phyloP scores from a whole-genome alignment of 2,113 vertebrate species.

The Halichoerus grypus region DNA sequence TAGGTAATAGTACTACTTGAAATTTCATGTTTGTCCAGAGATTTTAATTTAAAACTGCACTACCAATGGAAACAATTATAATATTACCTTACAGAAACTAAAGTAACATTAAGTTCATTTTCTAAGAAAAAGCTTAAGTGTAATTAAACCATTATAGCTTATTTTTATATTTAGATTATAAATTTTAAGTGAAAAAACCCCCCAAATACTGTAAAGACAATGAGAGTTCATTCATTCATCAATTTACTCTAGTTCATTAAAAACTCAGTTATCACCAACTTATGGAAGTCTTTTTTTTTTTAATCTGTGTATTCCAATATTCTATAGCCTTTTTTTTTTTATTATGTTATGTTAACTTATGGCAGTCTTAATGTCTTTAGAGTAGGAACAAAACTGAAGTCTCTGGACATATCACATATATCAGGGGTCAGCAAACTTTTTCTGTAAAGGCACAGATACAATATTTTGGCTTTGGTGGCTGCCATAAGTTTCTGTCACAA shows the following conservation, averaged over 20 bases:
- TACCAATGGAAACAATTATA: slow-evolving; percentile 82
- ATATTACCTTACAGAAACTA: slow-evolving; percentile 72
- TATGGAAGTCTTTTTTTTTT: not conserved
- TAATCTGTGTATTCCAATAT: too few species aligned
- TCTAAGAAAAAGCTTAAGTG: slow-evolving; percentile 69
- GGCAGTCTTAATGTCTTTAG: not conserved
- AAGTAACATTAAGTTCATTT: slow-evolving; percentile 72
- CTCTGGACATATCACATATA: not conserved
- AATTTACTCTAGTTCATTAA: slow-evolving; percentile 14
- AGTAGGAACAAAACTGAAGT: not conserved
- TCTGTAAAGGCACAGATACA: not conserved
- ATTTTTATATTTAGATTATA: slow-evolving; percentile 69
- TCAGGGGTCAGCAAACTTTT: not conserved
- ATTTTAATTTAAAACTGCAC: slow-evolving; percentile 81
- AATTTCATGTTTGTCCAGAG: slow-evolving; percentile 77
- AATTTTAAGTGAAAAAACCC: slow-evolving; percentile 43
- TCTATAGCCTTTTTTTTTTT: too few species aligned
- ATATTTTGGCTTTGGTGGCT: not conserved
- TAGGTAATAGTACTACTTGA: slow-evolving; percentile 72
- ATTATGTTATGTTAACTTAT: not conserved
- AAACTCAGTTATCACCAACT: not conserved
- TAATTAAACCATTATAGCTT: slow-evolving; percentile 66
- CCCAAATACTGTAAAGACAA: not conserved
- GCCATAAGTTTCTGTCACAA: not conserved
- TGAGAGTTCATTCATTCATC: slow-evolving; percentile 41